These are phyloP conservation scores for Agonopterix subpropinquella DNA, from an alignment of 2,888 invertebrate genomes.

Conservation along the genomic window DNA sequence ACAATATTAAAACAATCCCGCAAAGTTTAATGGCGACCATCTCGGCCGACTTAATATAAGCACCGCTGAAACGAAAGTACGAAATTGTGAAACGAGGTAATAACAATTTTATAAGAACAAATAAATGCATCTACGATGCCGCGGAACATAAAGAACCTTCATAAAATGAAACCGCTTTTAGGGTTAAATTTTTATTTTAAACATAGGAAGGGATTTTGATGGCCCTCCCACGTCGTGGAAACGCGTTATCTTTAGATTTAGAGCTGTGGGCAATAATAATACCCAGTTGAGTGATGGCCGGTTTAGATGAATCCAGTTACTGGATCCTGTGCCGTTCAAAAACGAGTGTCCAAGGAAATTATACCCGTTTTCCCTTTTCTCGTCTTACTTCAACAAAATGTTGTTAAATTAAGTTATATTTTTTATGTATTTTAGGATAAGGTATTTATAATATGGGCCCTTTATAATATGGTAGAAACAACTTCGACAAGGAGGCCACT, in stretches of 20 bases:
- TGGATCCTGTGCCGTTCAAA: too few species aligned
- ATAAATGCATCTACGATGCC: conserved; percentile 53
- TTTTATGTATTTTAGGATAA: too few species aligned
- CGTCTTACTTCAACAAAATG: too few species aligned
- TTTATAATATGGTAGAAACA: too few species aligned
- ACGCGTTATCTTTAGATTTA: conserved; percentile 66
- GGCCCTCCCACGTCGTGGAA: conserved; percentile 58
- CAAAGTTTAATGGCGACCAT: conserved; percentile 30
- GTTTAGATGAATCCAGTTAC: too few species aligned
- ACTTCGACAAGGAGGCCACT: too few species aligned
- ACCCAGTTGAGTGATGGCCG: conserved; percentile 5
- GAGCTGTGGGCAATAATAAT: conserved; percentile 40
- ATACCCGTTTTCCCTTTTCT: too few species aligned
- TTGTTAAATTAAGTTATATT: too few species aligned
- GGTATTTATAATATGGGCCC: too few species aligned
- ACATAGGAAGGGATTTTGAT: conserved; percentile 73
- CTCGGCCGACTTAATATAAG: conserved; percentile 27
- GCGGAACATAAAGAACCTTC: conserved; percentile 48
- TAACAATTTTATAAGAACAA: conserved; percentile 59
- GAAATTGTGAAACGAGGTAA: conserved; percentile 41
- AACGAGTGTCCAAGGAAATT: too few species aligned
- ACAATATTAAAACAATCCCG: conserved; percentile 35
- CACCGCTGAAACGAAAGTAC: conserved; percentile 27
- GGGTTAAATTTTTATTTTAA: conserved; percentile 74
- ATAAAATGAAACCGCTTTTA: conserved; percentile 61